Evolutionary conservation across 2,888 invertebrate genomes (phyloP).

Genomic region (Oligia latruncula): DNA sequence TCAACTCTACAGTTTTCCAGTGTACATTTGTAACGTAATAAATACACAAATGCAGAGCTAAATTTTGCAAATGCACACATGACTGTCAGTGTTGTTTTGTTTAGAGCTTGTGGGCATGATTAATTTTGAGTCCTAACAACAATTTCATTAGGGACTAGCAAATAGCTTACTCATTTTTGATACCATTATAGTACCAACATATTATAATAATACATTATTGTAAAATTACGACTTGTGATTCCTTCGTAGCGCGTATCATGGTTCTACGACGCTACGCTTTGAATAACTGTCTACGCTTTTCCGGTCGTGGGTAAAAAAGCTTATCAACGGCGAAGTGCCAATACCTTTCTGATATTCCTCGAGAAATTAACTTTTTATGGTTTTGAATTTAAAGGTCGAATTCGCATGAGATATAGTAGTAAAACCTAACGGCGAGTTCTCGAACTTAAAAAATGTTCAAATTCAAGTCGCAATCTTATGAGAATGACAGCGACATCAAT

Average conservation of each 20-base stretch:
- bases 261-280: background rate
- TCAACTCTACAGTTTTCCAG: constrained; percentile 13
- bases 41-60: constrained; percentile 30
- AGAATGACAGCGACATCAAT: no score
- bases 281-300: background rate
- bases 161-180: constrained; percentile 14
- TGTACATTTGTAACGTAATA: constrained; percentile 17
- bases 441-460: background rate
- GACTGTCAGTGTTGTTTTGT: constrained; percentile 34
- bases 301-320: background rate
- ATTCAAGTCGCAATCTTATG: background rate
- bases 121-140: constrained; percentile 30
- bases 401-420: background rate
- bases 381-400: background rate
- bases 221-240: background rate
- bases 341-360: background rate
- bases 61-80: constrained; percentile 41
- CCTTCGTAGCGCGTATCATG: background rate
- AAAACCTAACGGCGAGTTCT: background rate
- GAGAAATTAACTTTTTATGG: background rate
- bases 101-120: constrained; percentile 33
- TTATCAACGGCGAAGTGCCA: background rate
- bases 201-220: background rate
- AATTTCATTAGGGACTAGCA: constrained; percentile 28
- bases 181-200: background rate